A percentile compares a stretch with the other conserved stretches of the same genome.
Conservation (phyloP, 2,113 vertebrate species). For the Cheirogaleus medius region DNA sequence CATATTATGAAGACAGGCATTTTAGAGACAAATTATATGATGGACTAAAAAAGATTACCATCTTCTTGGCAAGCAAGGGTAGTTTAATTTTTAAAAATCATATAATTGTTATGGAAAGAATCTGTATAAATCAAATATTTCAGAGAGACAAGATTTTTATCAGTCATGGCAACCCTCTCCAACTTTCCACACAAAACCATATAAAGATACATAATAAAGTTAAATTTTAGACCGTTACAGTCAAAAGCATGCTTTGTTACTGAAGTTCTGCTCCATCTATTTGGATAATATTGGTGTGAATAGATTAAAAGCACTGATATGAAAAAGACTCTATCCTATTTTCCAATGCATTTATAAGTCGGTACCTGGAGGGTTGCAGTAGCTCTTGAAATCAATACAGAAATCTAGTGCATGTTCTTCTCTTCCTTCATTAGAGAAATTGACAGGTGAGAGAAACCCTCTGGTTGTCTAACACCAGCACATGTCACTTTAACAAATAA, state of each 20-base stretch:
- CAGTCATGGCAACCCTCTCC: conserved; percentile 37
- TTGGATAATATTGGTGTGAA: conserved; percentile 41
- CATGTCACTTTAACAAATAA: conserved; percentile 42
- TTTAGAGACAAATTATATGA: conserved; percentile 79
- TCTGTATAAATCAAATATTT: conserved; percentile 80
- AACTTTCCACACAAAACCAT: conserved; percentile 48
- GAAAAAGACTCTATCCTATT: neutral
- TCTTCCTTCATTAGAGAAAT: conserved; percentile 40
- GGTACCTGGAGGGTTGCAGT: neutral
- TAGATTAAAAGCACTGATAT: conserved; percentile 4
- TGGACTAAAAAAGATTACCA: conserved; percentile 70
- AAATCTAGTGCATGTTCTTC: conserved; percentile 4
- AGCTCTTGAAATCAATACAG: conserved; percentile 49
- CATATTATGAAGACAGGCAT: conserved; percentile 77
- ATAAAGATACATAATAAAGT: conserved; percentile 65
- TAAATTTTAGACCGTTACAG: conserved; percentile 60
- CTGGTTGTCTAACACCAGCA: neutral
- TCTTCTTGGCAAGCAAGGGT: conserved; percentile 69
- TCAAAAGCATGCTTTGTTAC: conserved; percentile 63
- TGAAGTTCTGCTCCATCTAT: conserved; percentile 64
- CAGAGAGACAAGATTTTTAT: conserved; percentile 76
- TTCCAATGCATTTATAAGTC: neutral
- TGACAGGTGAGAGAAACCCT: neutral
- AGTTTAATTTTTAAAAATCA: conserved; percentile 80
- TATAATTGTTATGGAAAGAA: conserved; percentile 79